Percentiles rank a stretch among this genome's conserved stretches.
Conservation (phyloP, 2,113 vertebrate species). For the Centrocercus urophasianus region DNA sequence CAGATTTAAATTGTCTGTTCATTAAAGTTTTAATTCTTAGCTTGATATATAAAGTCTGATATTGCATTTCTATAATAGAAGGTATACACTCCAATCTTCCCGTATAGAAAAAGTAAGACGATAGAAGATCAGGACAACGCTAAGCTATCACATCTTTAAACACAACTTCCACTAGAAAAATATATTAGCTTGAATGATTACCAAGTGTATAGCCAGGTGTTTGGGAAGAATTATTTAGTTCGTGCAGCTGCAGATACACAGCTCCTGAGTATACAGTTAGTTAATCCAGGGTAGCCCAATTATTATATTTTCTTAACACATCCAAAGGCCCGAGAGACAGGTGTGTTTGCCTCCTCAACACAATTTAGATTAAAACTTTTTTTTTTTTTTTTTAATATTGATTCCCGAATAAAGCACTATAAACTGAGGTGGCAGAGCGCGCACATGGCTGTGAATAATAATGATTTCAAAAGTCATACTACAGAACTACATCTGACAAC, state of each 20-base stretch:
- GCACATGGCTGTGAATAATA: not conserved
- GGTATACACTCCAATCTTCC: not conserved
- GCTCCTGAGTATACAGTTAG: not conserved
- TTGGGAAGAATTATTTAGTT: not conserved
- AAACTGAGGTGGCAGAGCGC: not conserved
- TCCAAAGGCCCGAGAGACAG: not conserved
- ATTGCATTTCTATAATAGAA: not conserved
- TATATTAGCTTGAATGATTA: not conserved
- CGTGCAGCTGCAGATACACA: not conserved
- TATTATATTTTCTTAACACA: not conserved
- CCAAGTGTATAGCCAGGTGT: not conserved
- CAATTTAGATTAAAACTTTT: not conserved
- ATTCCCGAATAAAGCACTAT: not conserved
- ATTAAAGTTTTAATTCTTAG: not conserved
- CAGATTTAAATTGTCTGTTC: not conserved
- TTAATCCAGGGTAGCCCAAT: not conserved
- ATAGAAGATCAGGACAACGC: not conserved
- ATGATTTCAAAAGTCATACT: not conserved
- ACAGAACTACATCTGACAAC: not conserved
- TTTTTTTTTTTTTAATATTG: not conserved
- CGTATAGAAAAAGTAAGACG: not conserved
- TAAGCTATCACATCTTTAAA: not conserved
- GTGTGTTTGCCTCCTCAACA: not conserved
- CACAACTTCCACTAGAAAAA: not conserved
- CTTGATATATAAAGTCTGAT: not conserved